These are phyloP conservation scores for Gavialis gangeticus DNA, from an alignment of 2,113 vertebrate genomes.

Conservation along the genomic window DNA sequence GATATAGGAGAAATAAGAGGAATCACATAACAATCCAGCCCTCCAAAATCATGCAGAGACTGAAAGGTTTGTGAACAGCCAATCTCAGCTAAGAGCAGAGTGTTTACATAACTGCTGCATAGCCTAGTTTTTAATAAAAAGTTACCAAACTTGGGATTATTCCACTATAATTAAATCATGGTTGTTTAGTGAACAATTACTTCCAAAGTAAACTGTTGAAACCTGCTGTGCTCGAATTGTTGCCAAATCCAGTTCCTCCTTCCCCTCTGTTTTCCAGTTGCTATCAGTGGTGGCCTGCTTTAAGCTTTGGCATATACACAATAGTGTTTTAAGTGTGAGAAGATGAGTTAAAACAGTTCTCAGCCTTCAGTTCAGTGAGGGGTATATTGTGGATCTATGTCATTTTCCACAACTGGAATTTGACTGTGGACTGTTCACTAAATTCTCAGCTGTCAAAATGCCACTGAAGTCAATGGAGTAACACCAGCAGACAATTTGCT, in stretches of 20 bases:
- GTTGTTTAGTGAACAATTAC: constrained; percentile 64
- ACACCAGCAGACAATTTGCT: not conserved
- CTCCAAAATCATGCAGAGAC: not conserved
- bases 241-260: constrained; percentile 47
- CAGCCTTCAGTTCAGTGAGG: not conserved
- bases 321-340: not conserved
- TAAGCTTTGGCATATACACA: not conserved
- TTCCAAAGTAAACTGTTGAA: constrained; percentile 66
- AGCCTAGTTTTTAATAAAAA: constrained; percentile 54
- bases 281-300: constrained; percentile 14
- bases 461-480: not conserved
- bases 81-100: not conserved
- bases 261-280: constrained; percentile 30
- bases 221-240: constrained; percentile 49
- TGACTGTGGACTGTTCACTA: too few species aligned
- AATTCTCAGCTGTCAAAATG: not conserved
- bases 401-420: not conserved
- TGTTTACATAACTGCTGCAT: constrained; percentile 12
- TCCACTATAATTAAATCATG: constrained; percentile 61
- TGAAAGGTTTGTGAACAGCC: constrained; percentile 30
- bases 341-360: not conserved
- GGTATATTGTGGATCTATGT: not conserved
- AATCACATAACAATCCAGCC: not conserved
- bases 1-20: constrained; percentile 28
- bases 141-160: constrained; percentile 61